Conservation (phyloP, 2,888 invertebrate genomes). For the Diachrysia chrysitis region DNA sequence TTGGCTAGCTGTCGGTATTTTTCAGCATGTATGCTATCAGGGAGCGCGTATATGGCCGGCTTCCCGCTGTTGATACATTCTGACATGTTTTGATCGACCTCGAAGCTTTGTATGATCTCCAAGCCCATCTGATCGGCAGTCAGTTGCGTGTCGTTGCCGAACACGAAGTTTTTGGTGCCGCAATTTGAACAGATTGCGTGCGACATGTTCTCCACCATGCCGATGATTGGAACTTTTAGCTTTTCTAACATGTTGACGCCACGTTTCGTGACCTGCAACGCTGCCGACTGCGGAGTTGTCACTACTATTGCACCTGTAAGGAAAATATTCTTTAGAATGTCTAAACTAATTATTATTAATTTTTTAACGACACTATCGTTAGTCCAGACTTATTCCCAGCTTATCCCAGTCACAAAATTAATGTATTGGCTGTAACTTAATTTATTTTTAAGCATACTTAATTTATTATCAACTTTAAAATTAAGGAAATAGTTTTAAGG, state of each 20-base stretch:
- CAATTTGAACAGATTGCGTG: slow-evolving; percentile 94
- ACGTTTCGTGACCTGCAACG: slow-evolving; percentile 95
- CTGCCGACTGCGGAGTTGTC: slow-evolving; percentile 97
- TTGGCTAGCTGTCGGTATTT: slow-evolving; percentile 84
- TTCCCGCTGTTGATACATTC: slow-evolving; percentile 92
- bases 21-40: slow-evolving; percentile 87
- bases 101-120: slow-evolving; percentile 92
- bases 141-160: slow-evolving; percentile 91
- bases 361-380: too few relatives aligned
- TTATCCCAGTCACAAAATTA: too few relatives aligned
- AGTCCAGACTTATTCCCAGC: too few relatives aligned
- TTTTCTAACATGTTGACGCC: slow-evolving; percentile 97
- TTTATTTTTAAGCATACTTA: too few relatives aligned
- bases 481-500: too few relatives aligned
- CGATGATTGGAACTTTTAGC: slow-evolving; percentile 94
- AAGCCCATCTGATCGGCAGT: slow-evolving; percentile 91
- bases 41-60: slow-evolving; percentile 92
- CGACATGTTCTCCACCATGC: slow-evolving; percentile 98
- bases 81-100: slow-evolving; percentile 92
- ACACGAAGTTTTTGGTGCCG: slow-evolving; percentile 92
- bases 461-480: too few relatives aligned
- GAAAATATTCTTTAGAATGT: slow-evolving; percentile 3
- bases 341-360: background rate
- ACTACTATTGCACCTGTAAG: slow-evolving; percentile 94
- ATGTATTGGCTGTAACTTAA: too few relatives aligned